These are phyloP conservation scores for Philhelius pedissequus DNA, from an alignment of 2,888 invertebrate species.

Conservation along the genomic window DNA sequence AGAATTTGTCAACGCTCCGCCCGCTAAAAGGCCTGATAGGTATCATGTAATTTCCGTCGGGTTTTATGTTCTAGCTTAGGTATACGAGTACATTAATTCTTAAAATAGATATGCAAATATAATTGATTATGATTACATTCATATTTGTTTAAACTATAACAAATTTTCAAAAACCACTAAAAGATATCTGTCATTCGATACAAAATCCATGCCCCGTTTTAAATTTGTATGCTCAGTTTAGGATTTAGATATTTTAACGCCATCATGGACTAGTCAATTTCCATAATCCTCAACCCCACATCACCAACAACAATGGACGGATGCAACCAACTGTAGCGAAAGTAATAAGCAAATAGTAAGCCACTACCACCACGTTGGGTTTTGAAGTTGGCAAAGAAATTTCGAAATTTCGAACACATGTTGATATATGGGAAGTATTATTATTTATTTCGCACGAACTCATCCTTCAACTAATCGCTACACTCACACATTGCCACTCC, in stretches of 20 bases:
- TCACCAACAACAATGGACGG: not conserved
- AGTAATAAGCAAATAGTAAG: slow-evolving; percentile 47
- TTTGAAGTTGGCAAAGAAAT: slow-evolving; percentile 16
- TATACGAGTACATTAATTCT: no score
- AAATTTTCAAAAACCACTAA: no score
- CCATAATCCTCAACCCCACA: not conserved
- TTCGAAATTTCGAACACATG: slow-evolving; percentile 50
- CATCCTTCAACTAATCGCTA: slow-evolving; percentile 26
- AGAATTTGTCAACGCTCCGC: no score
- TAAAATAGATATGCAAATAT: no score
- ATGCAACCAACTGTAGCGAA: slow-evolving; percentile 31
- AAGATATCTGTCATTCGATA: not conserved
- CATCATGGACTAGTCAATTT: slow-evolving; percentile 21
- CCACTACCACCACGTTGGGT: not conserved
- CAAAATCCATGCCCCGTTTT: slow-evolving; percentile 9
- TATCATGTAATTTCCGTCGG: no score
- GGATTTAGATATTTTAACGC: not conserved
- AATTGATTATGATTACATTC: no score
- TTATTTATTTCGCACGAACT: slow-evolving; percentile 63
- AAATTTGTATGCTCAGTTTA: slow-evolving; percentile 28
- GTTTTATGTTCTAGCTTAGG: no score
- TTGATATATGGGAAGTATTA: slow-evolving; percentile 62
- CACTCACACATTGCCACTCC: not conserved
- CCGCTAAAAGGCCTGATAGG: no score
- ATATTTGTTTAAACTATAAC: no score